These are phyloP conservation scores for Emys orbicularis DNA, from an alignment of 2,797 vertebrate species.

Conservation along the genomic window DNA sequence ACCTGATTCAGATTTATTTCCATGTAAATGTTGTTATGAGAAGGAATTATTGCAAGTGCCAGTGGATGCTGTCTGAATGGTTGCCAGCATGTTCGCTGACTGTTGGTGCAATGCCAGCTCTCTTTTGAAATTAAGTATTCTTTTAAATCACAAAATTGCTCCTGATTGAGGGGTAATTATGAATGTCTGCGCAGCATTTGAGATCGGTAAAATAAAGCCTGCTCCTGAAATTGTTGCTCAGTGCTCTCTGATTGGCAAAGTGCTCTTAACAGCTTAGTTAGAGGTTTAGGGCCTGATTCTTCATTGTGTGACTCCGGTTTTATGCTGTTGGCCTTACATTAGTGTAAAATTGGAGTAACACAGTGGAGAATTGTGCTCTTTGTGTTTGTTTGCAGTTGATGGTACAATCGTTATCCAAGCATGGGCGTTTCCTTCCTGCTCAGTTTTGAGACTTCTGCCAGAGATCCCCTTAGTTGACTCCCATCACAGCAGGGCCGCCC, in stretches of 20 bases:
- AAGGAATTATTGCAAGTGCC: slow-evolving; percentile 50
- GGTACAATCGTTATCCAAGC: rapidly evolving
- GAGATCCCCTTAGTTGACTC: neutral
- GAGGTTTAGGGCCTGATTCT: neutral
- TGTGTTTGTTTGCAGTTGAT: neutral
- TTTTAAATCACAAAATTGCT: slow-evolving; percentile 69
- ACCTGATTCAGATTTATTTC: slow-evolving; percentile 50
- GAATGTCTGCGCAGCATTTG: slow-evolving; percentile 47
- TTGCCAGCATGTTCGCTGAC: slow-evolving; percentile 52
- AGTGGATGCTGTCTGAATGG: slow-evolving; percentile 25
- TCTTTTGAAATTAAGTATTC: slow-evolving; percentile 43
- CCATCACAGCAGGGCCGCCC: neutral
- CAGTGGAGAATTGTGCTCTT: neutral
- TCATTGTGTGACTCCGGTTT: neutral
- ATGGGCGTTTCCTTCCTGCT: rapidly evolving
- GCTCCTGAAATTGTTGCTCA: neutral
- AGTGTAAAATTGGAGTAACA: neutral
- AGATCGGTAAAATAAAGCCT: slow-evolving; percentile 17
- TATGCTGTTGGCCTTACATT: neutral
- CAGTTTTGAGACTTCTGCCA: rapidly evolving
- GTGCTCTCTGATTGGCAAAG: slow-evolving; percentile 8
- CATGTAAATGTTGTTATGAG: slow-evolving; percentile 48
- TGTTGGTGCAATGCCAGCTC: slow-evolving; percentile 20
- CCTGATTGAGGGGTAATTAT: slow-evolving; percentile 55
- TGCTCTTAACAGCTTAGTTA: neutral